Percentiles rank a stretch among this genome's conserved stretches.
phyloP scores from a whole-genome alignment of 2,113 vertebrate species.

The Podocnemis expansa region DNA sequence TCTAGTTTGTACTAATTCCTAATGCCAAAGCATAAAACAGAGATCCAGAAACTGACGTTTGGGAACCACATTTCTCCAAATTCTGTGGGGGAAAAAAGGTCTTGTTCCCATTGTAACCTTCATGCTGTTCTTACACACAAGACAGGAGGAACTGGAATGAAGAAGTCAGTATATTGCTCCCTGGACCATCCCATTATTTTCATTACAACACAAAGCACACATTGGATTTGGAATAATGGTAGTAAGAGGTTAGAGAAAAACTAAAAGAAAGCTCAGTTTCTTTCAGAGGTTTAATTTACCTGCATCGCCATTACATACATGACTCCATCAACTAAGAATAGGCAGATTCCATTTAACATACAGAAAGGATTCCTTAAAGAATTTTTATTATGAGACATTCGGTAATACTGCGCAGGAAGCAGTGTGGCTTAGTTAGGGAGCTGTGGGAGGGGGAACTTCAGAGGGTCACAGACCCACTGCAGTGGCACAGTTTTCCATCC shows the following conservation, averaged over 20 bases:
- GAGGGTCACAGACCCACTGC: background rate
- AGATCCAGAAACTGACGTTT: background rate
- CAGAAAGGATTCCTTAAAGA: too few relatives aligned
- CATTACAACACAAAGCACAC: accelerated
- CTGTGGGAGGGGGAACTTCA: background rate
- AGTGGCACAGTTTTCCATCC: background rate
- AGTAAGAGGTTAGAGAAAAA: background rate
- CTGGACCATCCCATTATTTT: background rate
- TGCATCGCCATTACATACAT: background rate
- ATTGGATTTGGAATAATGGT: background rate
- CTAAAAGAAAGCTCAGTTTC: background rate
- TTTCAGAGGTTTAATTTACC: too few relatives aligned
- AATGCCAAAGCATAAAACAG: background rate
- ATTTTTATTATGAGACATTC: too few relatives aligned
- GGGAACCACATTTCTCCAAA: background rate
- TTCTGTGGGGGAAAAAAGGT: background rate
- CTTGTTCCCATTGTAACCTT: background rate
- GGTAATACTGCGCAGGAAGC: too few relatives aligned
- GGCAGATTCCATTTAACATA: too few relatives aligned
- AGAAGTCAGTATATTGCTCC: background rate
- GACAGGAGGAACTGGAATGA: background rate
- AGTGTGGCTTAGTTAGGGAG: too few relatives aligned
- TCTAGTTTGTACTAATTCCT: background rate
- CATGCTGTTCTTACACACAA: background rate
- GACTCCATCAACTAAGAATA: background rate